These are phyloP conservation scores for Sesia bembeciformis DNA, from an alignment of 2,888 invertebrate genomes.

Conservation along the genomic window DNA sequence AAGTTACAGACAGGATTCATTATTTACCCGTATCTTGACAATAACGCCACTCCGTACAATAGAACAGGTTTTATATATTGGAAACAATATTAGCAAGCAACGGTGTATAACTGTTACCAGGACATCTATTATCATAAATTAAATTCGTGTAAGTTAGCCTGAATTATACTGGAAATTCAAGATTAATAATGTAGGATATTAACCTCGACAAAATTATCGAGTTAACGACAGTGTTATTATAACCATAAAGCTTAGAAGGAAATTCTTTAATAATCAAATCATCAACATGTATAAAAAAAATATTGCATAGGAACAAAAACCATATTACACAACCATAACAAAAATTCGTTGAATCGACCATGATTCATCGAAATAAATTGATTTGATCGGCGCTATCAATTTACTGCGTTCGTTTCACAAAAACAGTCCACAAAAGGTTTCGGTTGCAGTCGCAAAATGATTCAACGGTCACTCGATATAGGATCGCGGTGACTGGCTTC, in stretches of 20 bases:
- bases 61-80: conserved; percentile 39
- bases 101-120: conserved; percentile 10
- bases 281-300: background rate
- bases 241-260: background rate
- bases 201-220: background rate
- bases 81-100: conserved; percentile 20
- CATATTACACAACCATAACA: conserved; percentile 2
- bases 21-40: conserved; percentile 42
- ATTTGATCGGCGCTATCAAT: conserved; percentile 40
- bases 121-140: conserved; percentile 4
- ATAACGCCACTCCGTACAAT: conserved; percentile 28
- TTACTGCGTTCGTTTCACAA: conserved; percentile 33
- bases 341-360: conserved; percentile 29
- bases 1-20: conserved; percentile 33
- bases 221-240: background rate
- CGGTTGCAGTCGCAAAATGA: conserved; percentile 32
- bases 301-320: background rate
- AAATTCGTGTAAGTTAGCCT: background rate
- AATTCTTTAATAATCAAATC: background rate
- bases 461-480: conserved; percentile 43
- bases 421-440: conserved; percentile 47
- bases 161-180: background rate
- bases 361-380: conserved; percentile 52
- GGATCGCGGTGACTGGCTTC: conserved; percentile 33
- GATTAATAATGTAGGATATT: background rate